A percentile compares a stretch with the other conserved stretches of the same genome.
phyloP scores from a whole-genome alignment of 2,113 vertebrate genomes.

The Pituophis catenifer region DNA sequence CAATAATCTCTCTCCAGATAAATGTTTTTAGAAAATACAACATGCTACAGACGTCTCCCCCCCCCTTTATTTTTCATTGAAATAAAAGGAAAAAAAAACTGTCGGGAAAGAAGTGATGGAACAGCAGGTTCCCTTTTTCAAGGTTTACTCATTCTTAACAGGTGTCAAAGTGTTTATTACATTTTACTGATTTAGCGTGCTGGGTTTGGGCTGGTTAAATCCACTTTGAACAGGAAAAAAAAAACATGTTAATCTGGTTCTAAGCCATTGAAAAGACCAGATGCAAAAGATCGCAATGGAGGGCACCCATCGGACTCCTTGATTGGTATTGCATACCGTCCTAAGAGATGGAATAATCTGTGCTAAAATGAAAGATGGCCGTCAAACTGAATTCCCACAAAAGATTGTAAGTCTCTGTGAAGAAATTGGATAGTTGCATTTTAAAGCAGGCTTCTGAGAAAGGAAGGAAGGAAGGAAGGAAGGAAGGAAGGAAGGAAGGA shows the following conservation, averaged over 20 bases:
- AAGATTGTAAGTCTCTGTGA: neutral
- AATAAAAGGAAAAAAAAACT: neutral
- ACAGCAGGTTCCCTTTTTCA: neutral
- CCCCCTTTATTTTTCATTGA: neutral
- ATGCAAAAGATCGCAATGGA: neutral
- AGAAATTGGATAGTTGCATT: neutral
- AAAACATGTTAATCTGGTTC: neutral
- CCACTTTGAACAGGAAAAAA: neutral
- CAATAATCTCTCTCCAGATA: neutral
- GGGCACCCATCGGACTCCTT: neutral
- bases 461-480: neutral
- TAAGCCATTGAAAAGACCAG: neutral
- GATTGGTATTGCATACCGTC: neutral
- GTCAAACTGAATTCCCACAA: neutral
- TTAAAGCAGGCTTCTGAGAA: neutral
- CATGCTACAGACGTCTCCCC: neutral
- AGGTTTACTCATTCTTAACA: neutral
- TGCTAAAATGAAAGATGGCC: neutral
- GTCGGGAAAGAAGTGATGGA: neutral
- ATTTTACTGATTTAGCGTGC: neutral
- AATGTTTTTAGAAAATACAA: conserved; percentile 6
- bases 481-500: no score
- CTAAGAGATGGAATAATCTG: neutral
- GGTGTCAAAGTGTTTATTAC: neutral
- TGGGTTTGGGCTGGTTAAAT: neutral